Evolutionary conservation across 1,140 invertebrate species (phyloP), one percentile per base, ranked within the genome.

Genomic region (Macrocentrus cingulum): DNA sequence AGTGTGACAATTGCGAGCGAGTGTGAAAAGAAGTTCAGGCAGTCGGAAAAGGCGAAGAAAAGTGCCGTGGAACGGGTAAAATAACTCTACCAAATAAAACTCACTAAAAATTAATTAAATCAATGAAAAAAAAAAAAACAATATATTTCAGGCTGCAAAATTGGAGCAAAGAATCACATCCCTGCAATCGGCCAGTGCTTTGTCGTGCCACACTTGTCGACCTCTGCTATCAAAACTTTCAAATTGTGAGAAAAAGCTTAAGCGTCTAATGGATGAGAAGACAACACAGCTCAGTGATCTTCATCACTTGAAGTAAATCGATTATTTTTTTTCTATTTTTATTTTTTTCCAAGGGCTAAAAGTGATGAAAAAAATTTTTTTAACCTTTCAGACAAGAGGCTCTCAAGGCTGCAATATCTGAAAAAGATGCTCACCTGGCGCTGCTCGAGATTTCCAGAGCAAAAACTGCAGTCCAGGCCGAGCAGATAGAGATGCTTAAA

Each of bases 401-500:
- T 53, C 72, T 94, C 23, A 86, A 91, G 77, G 84, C 87, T 44
- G 86, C 89, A 1, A 87, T 94, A 37, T 91, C 88, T 69, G 91
- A 94, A 68, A 94, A 93, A 71, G 92, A 94, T 75, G 87, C 91
- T 13, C 89, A 91, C 71, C 83, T 94, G 62, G 91, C 90, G 1
- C 76, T 93, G 56, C 70, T 94, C 41, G 91, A 94, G 77, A 85
- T 92, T 73, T 87, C 88, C 25, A 87, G 87, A 18, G 84, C 88
- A 51, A 84, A 88, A 72, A 85, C 83, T 37, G 82, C 84, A 41
- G 77, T 72, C 56, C 85, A 87, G 62, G 83, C 84, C 3, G 82
- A 84, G 59, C 81, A 86, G 71, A 84, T 81, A 20, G 86, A 90
- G 42, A 79, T 79, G 61, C 72, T 91, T 29, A 84, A 81, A 66